Percentiles rank a stretch among this genome's conserved stretches.
phyloP scores from a whole-genome alignment of 2,888 invertebrate species.

The Drosophila anceps region DNA sequence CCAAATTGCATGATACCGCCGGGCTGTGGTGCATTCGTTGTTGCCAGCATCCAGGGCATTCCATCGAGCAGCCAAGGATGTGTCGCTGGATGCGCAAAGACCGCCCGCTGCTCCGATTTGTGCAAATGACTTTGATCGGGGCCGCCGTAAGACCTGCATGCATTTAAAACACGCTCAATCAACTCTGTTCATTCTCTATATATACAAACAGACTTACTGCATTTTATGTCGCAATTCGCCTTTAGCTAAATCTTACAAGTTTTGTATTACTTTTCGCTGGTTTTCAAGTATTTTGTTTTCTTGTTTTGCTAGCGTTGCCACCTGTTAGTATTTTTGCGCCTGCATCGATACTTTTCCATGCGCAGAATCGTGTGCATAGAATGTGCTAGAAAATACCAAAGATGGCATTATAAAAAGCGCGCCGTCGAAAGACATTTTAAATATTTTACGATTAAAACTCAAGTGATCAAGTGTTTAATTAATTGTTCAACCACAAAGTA shows the following conservation, averaged over 20 bases:
- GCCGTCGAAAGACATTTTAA: conserved; percentile 33
- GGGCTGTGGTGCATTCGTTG: conserved; percentile 84
- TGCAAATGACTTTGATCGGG: conserved; percentile 46
- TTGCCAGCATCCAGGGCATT: conserved; percentile 86
- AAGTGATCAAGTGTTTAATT: conserved; percentile 48
- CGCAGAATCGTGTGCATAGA: conserved; percentile 14
- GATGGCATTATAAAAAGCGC: conserved; percentile 55
- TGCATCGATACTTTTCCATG: conserved; percentile 24
- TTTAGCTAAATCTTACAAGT: not conserved
- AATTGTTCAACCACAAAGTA: conserved; percentile 12
- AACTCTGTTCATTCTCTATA: no score
- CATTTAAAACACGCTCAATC: not conserved
- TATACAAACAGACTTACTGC: conserved; percentile 45
- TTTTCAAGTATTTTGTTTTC: conserved; percentile 39
- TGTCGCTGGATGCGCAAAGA: conserved; percentile 49
- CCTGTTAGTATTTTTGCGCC: not conserved
- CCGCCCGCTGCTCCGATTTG: conserved; percentile 51
- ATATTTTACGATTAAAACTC: conserved; percentile 40
- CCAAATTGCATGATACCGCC: conserved; percentile 81
- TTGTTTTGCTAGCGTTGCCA: conserved; percentile 29
- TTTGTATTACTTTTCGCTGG: conserved; percentile 15
- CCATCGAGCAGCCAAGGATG: conserved; percentile 84
- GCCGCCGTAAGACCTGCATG: conserved; percentile 55
- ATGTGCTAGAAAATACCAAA: conserved; percentile 52
- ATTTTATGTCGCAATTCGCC: conserved; percentile 30